Evolutionary conservation across 2,113 vertebrate species (phyloP), one percentile per base, ranked within the genome.

Genomic region (Cricetomys ansorgei): DNA sequence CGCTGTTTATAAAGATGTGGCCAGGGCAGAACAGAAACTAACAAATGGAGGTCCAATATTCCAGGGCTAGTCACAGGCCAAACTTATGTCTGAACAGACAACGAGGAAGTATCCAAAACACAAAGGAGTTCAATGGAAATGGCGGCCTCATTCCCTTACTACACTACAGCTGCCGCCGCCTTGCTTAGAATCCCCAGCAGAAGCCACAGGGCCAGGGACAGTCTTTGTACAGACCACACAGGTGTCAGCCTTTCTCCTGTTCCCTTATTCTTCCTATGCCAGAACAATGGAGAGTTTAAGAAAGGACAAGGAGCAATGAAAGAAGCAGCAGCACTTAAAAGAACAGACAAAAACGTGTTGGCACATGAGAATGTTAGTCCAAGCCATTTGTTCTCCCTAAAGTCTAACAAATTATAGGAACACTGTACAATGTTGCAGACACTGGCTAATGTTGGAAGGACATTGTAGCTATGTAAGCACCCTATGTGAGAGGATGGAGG

Each of bases 311-410:
- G 45, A 7, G 5, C 43, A 12, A 3, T 17, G 37, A 50, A 64
- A 23, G 23, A 37, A 12, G 9, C 31, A 48, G 70, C 64, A 75
- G 37, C 34, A 6, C n/a, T n/a, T n/a, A 76, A 31, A 93, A 69
- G 40, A 65, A 73, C 10, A 73, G 53, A 64, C 6, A 25, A 59
- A 37, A 62, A 79, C 57, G 57, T 53, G 34, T 5, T 31, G 31
- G 70, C 80, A 43, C 84, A n/a, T 5, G 57, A 75, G 29, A 64
- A 37, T 25, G 43, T 16, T 72, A 72, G 27, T 21, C 19, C 40
- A 31, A 67, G 70, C 88, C 48, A 55, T 94, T 93, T 91, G 37
- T 3, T 84, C 65, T 97, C 89, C 45, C 81, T 86, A 2, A 94
- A 86, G 59, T 86, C 67, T 89, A 77, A 23, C 55, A 91, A 96